Conservation (phyloP, 1,140 invertebrate genomes). For the Battus philenor region DNA sequence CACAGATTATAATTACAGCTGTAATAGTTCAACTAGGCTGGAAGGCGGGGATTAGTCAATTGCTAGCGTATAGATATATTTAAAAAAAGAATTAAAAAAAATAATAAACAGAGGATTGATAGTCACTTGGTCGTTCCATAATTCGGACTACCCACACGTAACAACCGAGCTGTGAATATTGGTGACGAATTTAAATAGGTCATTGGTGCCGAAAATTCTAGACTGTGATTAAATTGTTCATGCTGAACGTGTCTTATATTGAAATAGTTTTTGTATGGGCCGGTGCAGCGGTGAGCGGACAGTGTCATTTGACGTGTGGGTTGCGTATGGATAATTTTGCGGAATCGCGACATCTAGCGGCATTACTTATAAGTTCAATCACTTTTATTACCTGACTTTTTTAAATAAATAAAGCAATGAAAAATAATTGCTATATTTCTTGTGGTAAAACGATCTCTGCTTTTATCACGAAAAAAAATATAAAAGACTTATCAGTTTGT, state of each 20-base stretch:
- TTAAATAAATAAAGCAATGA: too few relatives aligned
- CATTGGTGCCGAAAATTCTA: conserved; percentile 73
- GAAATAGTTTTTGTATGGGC: conserved; percentile 73
- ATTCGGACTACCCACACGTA: conserved; percentile 41
- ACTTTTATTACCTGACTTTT: too few relatives aligned
- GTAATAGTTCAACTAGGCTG: conserved; percentile 59
- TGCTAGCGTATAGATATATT: conserved; percentile 69
- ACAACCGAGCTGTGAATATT: conserved; percentile 32
- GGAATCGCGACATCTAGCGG: too few relatives aligned
- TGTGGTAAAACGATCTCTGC: too few relatives aligned
- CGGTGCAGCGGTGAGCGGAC: too few relatives aligned
- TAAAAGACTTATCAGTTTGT: too few relatives aligned
- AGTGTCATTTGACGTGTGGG: too few relatives aligned
- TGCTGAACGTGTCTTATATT: conserved; percentile 74
- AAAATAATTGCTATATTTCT: too few relatives aligned
- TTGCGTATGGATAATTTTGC: too few relatives aligned
- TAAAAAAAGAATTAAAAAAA: conserved; percentile 50
- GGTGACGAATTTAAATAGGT: conserved; percentile 70
- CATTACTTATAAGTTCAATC: too few relatives aligned
- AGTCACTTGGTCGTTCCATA: conserved; percentile 59
- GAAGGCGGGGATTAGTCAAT: conserved; percentile 67
- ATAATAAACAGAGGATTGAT: conserved; percentile 45
- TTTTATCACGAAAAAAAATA: too few relatives aligned
- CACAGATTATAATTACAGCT: conserved; percentile 57
- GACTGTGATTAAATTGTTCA: conserved; percentile 75